phyloP scores from a whole-genome alignment of 2,797 vertebrate species.

The Neoniphon sammara region DNA sequence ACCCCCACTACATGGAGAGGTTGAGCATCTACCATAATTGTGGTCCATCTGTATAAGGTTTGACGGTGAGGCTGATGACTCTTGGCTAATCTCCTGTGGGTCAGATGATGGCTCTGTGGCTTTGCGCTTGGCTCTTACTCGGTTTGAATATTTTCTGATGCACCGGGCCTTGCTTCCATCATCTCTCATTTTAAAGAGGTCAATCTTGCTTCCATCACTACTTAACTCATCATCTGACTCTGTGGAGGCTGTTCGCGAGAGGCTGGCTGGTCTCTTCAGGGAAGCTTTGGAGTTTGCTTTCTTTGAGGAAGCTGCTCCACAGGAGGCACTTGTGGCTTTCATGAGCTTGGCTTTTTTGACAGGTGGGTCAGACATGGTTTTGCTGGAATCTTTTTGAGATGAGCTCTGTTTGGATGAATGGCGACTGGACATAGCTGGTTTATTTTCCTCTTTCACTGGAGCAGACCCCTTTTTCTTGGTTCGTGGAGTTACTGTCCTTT shows the following conservation, averaged over 20 bases:
- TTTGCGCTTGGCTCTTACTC: slow-evolving; percentile 67
- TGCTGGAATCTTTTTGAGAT: slow-evolving; percentile 62
- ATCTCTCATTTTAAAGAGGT: slow-evolving; percentile 67
- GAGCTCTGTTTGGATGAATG: slow-evolving; percentile 68
- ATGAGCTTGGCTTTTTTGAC: slow-evolving; percentile 78
- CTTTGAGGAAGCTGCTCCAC: slow-evolving; percentile 62
- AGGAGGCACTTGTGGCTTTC: slow-evolving; percentile 78
- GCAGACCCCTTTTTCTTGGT: slow-evolving; percentile 75
- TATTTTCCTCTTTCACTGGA: slow-evolving; percentile 61
- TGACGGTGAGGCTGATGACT: slow-evolving; percentile 33
- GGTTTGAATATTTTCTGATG: slow-evolving; percentile 73
- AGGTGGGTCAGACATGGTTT: slow-evolving; percentile 66
- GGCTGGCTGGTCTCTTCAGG: slow-evolving; percentile 65
- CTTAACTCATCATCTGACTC: slow-evolving; percentile 70
- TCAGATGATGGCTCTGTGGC: slow-evolving; percentile 55
- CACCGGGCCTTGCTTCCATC: slow-evolving; percentile 70
- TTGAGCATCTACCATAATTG: slow-evolving; percentile 78
- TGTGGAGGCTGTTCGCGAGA: slow-evolving; percentile 55
- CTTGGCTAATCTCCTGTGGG: slow-evolving; percentile 53
- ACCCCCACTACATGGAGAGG: slow-evolving; percentile 30
- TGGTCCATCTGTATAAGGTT: slow-evolving; percentile 80
- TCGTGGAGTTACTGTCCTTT: slow-evolving; percentile 66
- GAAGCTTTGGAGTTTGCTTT: slow-evolving; percentile 59
- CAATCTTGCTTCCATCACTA: slow-evolving; percentile 64
- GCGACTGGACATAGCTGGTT: slow-evolving; percentile 54